These are phyloP conservation scores for Eremobia ochroleuca DNA, from an alignment of 2,888 invertebrate genomes.

Conservation along the genomic window DNA sequence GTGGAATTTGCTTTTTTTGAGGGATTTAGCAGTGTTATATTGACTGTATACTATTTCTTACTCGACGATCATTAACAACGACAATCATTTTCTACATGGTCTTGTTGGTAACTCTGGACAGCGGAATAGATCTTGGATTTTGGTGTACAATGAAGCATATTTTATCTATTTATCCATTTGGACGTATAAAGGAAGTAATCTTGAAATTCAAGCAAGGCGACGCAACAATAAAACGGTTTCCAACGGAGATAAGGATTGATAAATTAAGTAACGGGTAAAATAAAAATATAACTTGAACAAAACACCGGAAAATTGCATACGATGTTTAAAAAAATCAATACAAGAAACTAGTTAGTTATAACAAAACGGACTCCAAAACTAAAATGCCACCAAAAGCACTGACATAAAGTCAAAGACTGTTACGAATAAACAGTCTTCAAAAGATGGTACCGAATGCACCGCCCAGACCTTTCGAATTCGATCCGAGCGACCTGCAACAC, in stretches of 20 bases:
- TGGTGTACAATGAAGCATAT: neutral
- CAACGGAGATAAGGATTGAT: neutral
- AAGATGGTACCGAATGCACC: constrained; percentile 40
- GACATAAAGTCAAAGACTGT: neutral
- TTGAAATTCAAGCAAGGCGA: neutral
- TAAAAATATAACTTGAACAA: neutral
- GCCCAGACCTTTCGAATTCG: constrained; percentile 52
- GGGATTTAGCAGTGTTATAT: neutral
- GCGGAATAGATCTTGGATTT: neutral
- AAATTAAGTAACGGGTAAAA: neutral
- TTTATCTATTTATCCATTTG: neutral
- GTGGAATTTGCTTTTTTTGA: constrained; percentile 29
- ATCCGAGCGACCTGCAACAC: constrained; percentile 45
- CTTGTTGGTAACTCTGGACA: too few species aligned
- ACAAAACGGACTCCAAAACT: neutral
- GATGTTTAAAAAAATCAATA: neutral
- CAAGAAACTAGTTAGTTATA: neutral
- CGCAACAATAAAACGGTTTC: neutral
- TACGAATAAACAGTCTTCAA: constrained; percentile 4
- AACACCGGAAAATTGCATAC: neutral
- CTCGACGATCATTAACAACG: neutral
- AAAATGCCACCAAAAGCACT: neutral
- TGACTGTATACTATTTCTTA: neutral
- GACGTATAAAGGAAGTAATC: neutral
- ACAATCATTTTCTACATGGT: too few species aligned